Conservation (phyloP, 1,140 invertebrate species). For the Hycleus cichorii region DNA sequence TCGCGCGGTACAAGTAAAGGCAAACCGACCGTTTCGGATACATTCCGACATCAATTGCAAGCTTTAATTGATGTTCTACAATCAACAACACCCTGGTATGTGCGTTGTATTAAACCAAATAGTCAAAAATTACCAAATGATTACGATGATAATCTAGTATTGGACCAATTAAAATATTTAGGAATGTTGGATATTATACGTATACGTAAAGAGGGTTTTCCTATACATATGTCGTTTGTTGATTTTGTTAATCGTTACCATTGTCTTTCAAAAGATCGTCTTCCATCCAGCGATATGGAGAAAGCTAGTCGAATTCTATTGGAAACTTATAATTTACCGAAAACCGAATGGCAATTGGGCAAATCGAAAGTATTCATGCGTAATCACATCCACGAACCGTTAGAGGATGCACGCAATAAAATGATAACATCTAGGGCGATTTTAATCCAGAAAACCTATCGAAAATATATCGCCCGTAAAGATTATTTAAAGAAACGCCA, state of each 20-base stretch:
- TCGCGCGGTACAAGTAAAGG: slow-evolving; percentile 83
- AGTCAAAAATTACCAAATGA: slow-evolving; percentile 75
- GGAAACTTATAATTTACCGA: slow-evolving; percentile 51
- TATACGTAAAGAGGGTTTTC: slow-evolving; percentile 88
- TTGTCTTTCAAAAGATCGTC: slow-evolving; percentile 52
- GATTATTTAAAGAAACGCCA: slow-evolving; percentile 60
- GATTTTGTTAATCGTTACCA: slow-evolving; percentile 75
- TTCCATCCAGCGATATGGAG: slow-evolving; percentile 35
- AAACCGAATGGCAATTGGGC: slow-evolving; percentile 85
- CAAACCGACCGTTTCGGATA: slow-evolving; percentile 88
- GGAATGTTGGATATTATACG: slow-evolving; percentile 95
- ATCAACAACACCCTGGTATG: slow-evolving; percentile 91
- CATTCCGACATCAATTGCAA: slow-evolving; percentile 85
- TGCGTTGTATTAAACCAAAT: slow-evolving; percentile 93
- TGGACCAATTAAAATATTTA: slow-evolving; percentile 86
- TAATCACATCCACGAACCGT: slow-evolving; percentile 74
- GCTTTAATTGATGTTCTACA: slow-evolving; percentile 86
- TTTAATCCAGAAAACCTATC: slow-evolving; percentile 73
- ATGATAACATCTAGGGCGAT: slow-evolving; percentile 65
- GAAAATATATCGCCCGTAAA: slow-evolving; percentile 54
- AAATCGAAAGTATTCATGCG: slow-evolving; percentile 85
- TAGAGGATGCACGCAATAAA: slow-evolving; percentile 71
- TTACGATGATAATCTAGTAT: slow-evolving; percentile 76
- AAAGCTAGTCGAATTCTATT: slow-evolving; percentile 45
- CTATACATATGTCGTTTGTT: slow-evolving; percentile 73